phyloP scores from a whole-genome alignment of 2,797 vertebrate species.

The Hippoglossus hippoglossus region DNA sequence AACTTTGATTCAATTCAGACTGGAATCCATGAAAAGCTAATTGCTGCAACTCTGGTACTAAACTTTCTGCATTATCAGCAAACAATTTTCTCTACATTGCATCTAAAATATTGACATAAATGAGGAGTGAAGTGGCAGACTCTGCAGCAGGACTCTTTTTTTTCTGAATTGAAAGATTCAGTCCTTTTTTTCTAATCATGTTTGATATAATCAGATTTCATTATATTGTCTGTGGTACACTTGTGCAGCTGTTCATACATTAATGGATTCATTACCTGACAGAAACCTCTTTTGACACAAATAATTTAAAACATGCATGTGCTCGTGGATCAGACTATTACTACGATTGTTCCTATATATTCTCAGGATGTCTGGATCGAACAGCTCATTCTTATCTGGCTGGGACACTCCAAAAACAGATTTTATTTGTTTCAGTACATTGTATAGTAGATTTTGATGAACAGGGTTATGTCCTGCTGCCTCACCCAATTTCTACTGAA shows the following conservation, averaged over 20 bases:
- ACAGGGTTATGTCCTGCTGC: background rate
- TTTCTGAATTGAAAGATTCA: no score
- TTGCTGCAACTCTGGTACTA: background rate
- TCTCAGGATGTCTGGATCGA: no score
- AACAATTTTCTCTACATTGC: no score
- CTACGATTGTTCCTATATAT: no score
- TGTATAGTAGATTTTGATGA: background rate
- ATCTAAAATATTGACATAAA: no score
- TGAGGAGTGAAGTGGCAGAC: no score
- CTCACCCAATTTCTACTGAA: background rate
- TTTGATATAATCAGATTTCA: no score
- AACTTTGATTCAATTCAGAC: background rate
- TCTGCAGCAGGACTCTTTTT: no score
- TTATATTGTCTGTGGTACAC: background rate
- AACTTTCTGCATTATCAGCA: background rate
- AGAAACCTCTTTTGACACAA: background rate
- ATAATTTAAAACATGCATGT: background rate
- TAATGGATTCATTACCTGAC: background rate
- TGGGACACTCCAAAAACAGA: no score
- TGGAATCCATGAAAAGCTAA: conserved; percentile 9
- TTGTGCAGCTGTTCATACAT: background rate
- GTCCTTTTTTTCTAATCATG: no score
- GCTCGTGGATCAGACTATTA: background rate
- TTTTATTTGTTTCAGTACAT: no score
- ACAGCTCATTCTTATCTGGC: no score